phyloP scores from a whole-genome alignment of 2,113 vertebrate species.

The Muntiacus reevesi region DNA sequence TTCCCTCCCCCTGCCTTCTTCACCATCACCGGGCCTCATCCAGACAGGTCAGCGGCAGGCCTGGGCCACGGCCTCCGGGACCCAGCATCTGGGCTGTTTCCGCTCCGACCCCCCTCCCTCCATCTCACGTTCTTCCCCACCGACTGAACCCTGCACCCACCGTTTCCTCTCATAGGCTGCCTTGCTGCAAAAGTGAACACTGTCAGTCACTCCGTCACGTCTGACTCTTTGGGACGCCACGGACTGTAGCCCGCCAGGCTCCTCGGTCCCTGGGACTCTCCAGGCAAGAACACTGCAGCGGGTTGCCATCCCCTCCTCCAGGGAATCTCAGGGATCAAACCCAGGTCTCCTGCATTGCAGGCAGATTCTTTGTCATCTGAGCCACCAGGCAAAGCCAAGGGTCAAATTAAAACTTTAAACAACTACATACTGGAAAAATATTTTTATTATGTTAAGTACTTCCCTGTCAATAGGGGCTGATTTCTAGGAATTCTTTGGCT shows the following conservation, averaged over 20 bases:
- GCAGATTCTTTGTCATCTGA: background rate
- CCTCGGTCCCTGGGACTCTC: background rate
- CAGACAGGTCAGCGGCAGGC: accelerated
- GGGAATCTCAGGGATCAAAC: background rate
- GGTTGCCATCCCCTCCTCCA: background rate
- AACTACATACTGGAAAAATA: background rate
- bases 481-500: background rate
- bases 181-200: background rate
- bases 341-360: background rate
- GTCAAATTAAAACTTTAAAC: background rate
- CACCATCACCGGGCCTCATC: too few species aligned
- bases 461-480: background rate
- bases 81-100: background rate
- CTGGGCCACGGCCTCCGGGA: background rate
- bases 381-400: background rate
- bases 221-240: background rate
- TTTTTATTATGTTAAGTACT: background rate
- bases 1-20: background rate
- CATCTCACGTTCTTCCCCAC: slow-evolving; percentile 45
- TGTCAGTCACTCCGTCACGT: accelerated
- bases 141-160: background rate
- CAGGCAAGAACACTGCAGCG: background rate
- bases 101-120: background rate
- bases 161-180: background rate
- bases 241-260: background rate